Base-by-base conservation (phyloP, 2,113 vertebrate species). In the Cavia aperea region DNA sequence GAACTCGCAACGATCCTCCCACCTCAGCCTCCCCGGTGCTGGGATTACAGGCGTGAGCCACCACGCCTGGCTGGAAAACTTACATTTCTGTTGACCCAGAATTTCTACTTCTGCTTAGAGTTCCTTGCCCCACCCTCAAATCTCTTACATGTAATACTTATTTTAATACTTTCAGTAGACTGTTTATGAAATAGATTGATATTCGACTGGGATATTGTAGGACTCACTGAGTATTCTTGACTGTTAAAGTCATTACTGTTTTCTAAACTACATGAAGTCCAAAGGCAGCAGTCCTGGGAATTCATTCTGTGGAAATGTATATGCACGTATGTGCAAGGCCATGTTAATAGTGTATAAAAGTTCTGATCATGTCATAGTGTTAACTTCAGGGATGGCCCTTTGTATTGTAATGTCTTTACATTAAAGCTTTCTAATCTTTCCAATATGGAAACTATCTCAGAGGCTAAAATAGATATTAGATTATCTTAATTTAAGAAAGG, bases 51-150 rank as follows among this genome's bases (percentile, higher is more conserved):
- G 39, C 39, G 2, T 39, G 39, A 39, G 39, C 39, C 39, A 39
- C 39, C 39, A 39, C 39, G 39, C 39, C 39, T 39, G 39, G 39
- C 39, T 39, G 39, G 39, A 83, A 94, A 90, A 79, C 31, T 39
- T 93, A 39, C 8, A 72, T 68, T 95, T 93, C 56, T 60, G n/a
- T 92, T 87, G 82, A 36, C 56, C 72, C 65, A 84, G 77, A 14
- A 92, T 15, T 92, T 92, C 60, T 68, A n/a, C 29, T 75, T 93
- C 43, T 93, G 29, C 31, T 84, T 66, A 58, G 39, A 88, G 51
- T 23, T 7, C n/a, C 31, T 23, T 72, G n/a, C n/a, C 18, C 65
- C 14, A 0, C 19, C n/a, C 21, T 33, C 16, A 0, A 79, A 92
- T 60, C 29, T 26, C 56, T 39, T 43, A 10, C 12, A 6, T 49